A percentile compares a stretch with the other conserved stretches of the same genome.
These are phyloP conservation scores for Galbula dea DNA, from an alignment of 2,113 vertebrate genomes.

Conservation along the genomic window DNA sequence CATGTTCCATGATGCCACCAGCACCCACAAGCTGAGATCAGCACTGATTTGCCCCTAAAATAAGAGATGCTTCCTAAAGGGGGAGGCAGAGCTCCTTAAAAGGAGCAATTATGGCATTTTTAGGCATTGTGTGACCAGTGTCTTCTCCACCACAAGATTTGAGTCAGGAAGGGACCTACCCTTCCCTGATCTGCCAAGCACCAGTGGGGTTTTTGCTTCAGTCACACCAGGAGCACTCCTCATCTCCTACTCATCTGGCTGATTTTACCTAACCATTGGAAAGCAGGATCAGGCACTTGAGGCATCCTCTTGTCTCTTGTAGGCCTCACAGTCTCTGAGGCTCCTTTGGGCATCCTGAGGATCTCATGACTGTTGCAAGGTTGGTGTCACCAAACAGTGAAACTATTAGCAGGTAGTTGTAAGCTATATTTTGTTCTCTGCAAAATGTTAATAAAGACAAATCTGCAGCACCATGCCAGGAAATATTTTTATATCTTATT, in stretches of 20 bases:
- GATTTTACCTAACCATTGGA: background rate
- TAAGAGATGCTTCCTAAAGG: background rate
- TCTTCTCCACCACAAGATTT: background rate
- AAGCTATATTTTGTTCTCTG: background rate
- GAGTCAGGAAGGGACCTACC: background rate
- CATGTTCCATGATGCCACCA: rapidly evolving
- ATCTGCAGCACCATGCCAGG: background rate
- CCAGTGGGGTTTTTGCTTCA: background rate
- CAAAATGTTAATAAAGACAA: conserved; percentile 22
- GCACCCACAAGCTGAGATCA: background rate
- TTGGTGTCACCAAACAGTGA: background rate
- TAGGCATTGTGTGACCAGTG: rapidly evolving
- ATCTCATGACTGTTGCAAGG: background rate
- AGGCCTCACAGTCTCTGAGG: background rate
- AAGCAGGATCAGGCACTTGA: background rate
- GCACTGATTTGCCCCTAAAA: background rate
- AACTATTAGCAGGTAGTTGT: background rate
- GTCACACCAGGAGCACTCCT: background rate
- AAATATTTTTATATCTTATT: conserved; percentile 30
- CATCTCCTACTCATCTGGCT: background rate
- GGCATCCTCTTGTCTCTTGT: background rate
- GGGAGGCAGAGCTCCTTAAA: background rate
- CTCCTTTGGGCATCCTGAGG: background rate
- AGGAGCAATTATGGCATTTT: background rate
- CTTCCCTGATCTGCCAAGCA: background rate